Conservation (phyloP, 2,113 vertebrate genomes). For the Emydura subglobosa region DNA sequence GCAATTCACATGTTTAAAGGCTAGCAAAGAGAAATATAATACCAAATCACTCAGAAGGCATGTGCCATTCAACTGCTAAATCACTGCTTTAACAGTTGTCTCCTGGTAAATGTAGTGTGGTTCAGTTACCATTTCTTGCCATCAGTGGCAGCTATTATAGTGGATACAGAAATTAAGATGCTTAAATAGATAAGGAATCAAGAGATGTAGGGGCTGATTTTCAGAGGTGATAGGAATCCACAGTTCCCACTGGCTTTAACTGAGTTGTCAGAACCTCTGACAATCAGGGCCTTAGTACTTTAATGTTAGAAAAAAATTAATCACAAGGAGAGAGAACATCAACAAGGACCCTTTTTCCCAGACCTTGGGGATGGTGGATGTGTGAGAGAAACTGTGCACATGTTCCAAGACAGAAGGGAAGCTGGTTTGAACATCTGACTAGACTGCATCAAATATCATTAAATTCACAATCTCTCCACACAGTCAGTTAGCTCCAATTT, state of each 20-base stretch:
- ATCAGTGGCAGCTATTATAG: not conserved
- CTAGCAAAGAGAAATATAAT: not conserved
- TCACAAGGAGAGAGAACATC: not conserved
- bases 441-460: not conserved
- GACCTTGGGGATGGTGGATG: not conserved
- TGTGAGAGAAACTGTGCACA: not conserved
- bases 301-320: not conserved
- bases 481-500: not conserved
- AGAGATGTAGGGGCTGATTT: not conserved
- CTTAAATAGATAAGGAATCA: not conserved
- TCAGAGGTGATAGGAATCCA: not conserved
- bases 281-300: not conserved
- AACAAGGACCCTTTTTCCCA: not conserved
- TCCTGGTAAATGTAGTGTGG: not conserved
- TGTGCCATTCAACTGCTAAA: not conserved
- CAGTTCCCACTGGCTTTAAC: rapidly evolving
- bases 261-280: not conserved
- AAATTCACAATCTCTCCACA: not conserved
- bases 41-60: not conserved
- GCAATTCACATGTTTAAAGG: not conserved
- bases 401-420: not conserved
- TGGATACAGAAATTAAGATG: not conserved
- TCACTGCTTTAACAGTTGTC: not conserved
- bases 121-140: not conserved
- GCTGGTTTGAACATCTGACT: not conserved